Percentiles rank a stretch among this genome's conserved stretches.
Conservation (phyloP, 1,140 invertebrate species). For the Neuroterus valhalla region DNA sequence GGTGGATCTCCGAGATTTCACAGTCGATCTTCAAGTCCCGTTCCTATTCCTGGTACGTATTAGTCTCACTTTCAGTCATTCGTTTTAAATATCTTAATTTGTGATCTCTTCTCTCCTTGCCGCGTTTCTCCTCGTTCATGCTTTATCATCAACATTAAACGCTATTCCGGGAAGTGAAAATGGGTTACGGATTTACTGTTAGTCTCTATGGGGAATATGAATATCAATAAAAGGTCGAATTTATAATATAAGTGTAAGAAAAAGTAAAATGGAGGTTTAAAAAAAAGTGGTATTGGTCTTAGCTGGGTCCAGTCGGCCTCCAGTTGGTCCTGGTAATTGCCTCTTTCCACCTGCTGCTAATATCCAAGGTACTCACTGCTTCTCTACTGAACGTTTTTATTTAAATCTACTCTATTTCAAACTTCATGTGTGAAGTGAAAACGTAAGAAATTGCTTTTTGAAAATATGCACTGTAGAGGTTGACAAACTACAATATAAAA, state of each 20-base stretch:
- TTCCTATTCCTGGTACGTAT: conserved; percentile 77
- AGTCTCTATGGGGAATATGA: neutral
- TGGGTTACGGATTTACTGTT: too few species aligned
- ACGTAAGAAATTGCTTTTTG: too few species aligned
- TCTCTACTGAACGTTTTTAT: conserved; percentile 52
- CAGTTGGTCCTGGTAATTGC: conserved; percentile 68
- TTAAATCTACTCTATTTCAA: too few species aligned
- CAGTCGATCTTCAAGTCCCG: conserved; percentile 79
- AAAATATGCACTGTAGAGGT: too few species aligned
- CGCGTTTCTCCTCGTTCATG: neutral
- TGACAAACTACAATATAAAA: too few species aligned
- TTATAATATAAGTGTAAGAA: neutral
- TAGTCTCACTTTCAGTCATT: conserved; percentile 13
- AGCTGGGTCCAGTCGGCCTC: conserved; percentile 71
- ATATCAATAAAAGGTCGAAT: neutral
- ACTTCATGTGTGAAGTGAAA: too few species aligned
- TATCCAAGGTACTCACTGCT: conserved; percentile 68
- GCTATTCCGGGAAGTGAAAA: too few species aligned
- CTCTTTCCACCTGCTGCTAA: conserved; percentile 70
- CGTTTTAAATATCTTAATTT: conserved; percentile 31
- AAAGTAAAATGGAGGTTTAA: conserved; percentile 37
- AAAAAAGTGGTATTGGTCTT: conserved; percentile 65
- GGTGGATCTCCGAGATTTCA: conserved; percentile 74
- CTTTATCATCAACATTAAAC: neutral
- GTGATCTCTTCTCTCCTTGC: conserved; percentile 16